These are phyloP conservation scores for Reticulitermes lucifugus DNA, from an alignment of 2,888 invertebrate genomes.

Conservation along the genomic window DNA sequence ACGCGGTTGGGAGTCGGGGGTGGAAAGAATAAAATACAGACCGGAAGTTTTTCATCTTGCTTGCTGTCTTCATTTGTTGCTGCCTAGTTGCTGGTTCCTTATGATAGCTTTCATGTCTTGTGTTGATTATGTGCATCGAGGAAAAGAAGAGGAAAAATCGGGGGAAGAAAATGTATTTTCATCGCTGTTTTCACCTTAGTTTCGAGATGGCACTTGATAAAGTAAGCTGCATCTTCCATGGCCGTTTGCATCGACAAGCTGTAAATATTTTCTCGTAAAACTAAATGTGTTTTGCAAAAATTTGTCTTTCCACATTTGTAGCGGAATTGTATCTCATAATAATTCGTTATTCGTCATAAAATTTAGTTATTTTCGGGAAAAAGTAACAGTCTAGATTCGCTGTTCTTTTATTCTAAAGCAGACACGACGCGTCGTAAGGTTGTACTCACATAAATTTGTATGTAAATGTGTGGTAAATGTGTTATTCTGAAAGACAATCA, in stretches of 20 bases:
- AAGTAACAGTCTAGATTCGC: too few species aligned
- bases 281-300: too few species aligned
- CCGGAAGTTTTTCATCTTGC: conserved; percentile 29
- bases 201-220: not conserved
- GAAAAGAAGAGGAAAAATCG: not conserved
- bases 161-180: conserved; percentile 7
- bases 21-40: conserved; percentile 14
- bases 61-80: conserved; percentile 1
- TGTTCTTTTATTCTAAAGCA: too few species aligned
- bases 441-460: too few species aligned
- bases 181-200: not conserved
- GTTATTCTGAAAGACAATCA: too few species aligned
- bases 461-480: too few species aligned
- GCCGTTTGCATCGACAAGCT: not conserved
- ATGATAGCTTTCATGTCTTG: not conserved
- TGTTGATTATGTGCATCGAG: conserved; percentile 10
- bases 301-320: too few species aligned
- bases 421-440: too few species aligned
- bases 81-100: conserved; percentile 12
- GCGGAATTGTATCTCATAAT: too few species aligned
- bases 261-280: not conserved
- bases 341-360: too few species aligned
- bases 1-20: not conserved
- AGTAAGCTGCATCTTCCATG: not conserved
- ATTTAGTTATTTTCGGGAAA: too few species aligned